Conservation (phyloP, 2,888 invertebrate genomes). For the Actias luna region DNA sequence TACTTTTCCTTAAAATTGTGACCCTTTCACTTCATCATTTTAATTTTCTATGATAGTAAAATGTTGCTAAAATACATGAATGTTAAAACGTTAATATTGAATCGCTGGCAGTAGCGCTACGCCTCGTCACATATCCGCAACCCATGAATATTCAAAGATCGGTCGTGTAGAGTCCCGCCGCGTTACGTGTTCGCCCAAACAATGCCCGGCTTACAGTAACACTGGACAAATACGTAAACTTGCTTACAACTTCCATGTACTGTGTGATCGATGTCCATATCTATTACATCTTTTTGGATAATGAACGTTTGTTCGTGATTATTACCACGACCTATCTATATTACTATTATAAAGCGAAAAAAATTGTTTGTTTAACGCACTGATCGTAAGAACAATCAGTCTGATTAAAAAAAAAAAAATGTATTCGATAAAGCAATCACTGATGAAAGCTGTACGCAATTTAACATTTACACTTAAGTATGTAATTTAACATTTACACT, state of each 20-base stretch:
- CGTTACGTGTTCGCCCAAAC: slow-evolving; percentile 15
- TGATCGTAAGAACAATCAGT: too few relatives aligned
- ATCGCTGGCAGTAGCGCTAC: not conserved
- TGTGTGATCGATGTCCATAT: not conserved
- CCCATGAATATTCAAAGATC: slow-evolving; percentile 15
- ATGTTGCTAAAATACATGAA: not conserved
- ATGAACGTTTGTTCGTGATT: not conserved
- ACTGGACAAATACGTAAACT: not conserved
- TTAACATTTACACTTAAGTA: too few relatives aligned
- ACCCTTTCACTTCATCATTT: too few relatives aligned
- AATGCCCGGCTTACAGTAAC: slow-evolving; percentile 15
- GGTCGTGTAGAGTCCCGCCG: slow-evolving; percentile 1
- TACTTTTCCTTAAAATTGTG: too few relatives aligned
- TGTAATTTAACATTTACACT: too few relatives aligned
- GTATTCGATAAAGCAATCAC: too few relatives aligned
- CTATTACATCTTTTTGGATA: not conserved
- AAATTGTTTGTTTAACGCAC: too few relatives aligned
- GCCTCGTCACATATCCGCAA: not conserved
- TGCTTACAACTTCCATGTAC: slow-evolving; percentile 1
- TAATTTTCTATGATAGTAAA: not conserved
- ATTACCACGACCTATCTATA: too few relatives aligned
- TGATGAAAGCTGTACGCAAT: too few relatives aligned
- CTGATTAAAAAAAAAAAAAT: too few relatives aligned
- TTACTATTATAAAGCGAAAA: too few relatives aligned
- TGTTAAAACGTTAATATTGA: not conserved